phyloP scores from a whole-genome alignment of 2,797 vertebrate species.

The Phataginus tricuspis region DNA sequence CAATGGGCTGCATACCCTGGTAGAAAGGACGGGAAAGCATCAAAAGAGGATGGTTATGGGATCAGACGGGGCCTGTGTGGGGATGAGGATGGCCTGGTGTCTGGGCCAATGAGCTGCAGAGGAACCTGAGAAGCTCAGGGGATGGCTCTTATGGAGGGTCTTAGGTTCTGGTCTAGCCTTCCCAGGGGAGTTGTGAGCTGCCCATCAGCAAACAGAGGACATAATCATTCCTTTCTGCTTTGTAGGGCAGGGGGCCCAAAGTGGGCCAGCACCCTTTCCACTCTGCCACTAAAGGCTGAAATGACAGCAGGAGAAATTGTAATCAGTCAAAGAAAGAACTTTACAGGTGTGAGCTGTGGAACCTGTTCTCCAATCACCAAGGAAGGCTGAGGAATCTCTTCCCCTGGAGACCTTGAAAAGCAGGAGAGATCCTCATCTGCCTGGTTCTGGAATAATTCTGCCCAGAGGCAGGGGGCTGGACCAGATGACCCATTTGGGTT shows the following conservation, averaged over 20 bases:
- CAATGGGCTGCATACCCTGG: background rate
- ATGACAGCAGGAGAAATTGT: background rate
- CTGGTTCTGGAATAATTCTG: constrained; percentile 56
- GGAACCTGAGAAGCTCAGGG: background rate
- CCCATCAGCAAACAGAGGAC: background rate
- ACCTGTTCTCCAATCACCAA: constrained; percentile 1
- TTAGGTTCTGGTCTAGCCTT: background rate
- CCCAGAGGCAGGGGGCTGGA: constrained; percentile 45
- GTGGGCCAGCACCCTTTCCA: background rate
- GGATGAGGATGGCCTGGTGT: background rate
- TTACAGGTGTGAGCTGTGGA: background rate
- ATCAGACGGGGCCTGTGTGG: too few relatives aligned
- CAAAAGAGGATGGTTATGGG: background rate
- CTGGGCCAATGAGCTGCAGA: background rate
- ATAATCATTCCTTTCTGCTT: background rate
- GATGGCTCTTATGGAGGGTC: background rate
- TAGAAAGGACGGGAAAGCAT: background rate
- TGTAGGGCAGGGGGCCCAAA: background rate
- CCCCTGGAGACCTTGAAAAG: constrained; percentile 58
- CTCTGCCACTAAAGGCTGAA: background rate
- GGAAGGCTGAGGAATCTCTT: constrained; percentile 49
- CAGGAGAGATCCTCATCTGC: constrained; percentile 34
- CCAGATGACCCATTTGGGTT: constrained; percentile 54
- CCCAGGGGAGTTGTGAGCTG: background rate
- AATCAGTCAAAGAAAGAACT: background rate